Conservation (phyloP, 2,888 invertebrate species). For the Dolichopus griseipennis region DNA sequence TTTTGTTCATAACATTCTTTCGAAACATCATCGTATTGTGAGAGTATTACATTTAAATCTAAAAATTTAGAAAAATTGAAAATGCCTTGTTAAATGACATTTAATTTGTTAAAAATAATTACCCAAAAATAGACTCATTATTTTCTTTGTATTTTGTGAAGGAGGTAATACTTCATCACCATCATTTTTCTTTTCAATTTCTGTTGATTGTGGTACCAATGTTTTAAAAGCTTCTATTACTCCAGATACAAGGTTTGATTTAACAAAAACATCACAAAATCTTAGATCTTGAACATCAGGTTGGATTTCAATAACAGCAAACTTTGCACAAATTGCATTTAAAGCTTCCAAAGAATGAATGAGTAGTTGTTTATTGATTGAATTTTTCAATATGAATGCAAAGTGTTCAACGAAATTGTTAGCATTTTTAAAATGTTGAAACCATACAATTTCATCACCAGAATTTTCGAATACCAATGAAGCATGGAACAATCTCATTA, state of each 20-base stretch:
- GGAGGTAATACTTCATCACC: constrained; percentile 25
- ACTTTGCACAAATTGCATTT: constrained; percentile 48
- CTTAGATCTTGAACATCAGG: constrained; percentile 25
- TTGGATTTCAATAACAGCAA: constrained; percentile 34
- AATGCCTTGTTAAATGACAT: too few species aligned
- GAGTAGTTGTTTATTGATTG: constrained; percentile 55
- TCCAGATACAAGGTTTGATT: constrained; percentile 33
- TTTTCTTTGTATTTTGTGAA: constrained; percentile 32
- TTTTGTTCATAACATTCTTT: constrained; percentile 29
- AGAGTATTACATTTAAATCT: constrained; percentile 39
- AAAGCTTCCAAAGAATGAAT: constrained; percentile 52
- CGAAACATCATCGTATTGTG: constrained; percentile 35
- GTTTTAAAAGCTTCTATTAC: constrained; percentile 39
- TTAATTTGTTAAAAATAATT: neutral
- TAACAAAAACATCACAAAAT: constrained; percentile 35
- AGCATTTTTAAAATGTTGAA: constrained; percentile 44
- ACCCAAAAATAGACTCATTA: constrained; percentile 31
- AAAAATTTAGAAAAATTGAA: constrained; percentile 20
- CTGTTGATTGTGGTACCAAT: constrained; percentile 25
- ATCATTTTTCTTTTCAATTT: constrained; percentile 17
- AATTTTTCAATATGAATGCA: constrained; percentile 64
- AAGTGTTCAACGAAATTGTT: constrained; percentile 51
- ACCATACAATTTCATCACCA: constrained; percentile 44
- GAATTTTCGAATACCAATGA: constrained; percentile 45
- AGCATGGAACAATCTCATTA: constrained; percentile 59